Percentiles rank a stretch among this genome's conserved stretches.
Conservation (phyloP, 1,140 invertebrate species). For the Drosophila novamexicana region DNA sequence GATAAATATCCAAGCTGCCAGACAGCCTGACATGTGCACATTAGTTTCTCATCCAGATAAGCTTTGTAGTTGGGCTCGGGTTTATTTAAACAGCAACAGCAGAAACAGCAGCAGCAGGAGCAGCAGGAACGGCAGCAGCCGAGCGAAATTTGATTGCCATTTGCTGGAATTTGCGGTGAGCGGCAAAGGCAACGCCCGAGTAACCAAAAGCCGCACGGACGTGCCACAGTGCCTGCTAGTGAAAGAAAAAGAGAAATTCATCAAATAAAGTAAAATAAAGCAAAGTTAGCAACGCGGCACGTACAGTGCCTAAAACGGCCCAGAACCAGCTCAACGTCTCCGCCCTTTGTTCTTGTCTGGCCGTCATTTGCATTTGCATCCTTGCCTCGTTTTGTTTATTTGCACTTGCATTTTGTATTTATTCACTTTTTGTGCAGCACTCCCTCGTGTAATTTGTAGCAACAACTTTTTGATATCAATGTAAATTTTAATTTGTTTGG, state of each 20-base stretch:
- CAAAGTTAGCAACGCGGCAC: constrained; percentile 45
- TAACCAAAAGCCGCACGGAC: constrained; percentile 23
- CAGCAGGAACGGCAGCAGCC: constrained; percentile 4
- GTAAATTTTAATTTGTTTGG: constrained; percentile 81
- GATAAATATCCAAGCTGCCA: constrained; percentile 43
- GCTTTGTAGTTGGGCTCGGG: constrained; percentile 25
- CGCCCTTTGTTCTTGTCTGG: constrained; percentile 3
- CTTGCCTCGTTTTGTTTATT: constrained; percentile 45
- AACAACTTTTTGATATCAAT: constrained; percentile 70
- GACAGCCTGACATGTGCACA: constrained; percentile 61
- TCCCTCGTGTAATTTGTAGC: constrained; percentile 66
- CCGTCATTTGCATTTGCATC: constrained; percentile 53
- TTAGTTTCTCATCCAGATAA: constrained; percentile 58
- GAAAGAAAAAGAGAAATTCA: neutral
- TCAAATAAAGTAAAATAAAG: constrained; percentile 27
- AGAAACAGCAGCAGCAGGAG: constrained; percentile 4
- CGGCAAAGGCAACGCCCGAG: constrained; percentile 9
- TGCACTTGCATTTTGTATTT: constrained; percentile 58
- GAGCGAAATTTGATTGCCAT: constrained; percentile 58
- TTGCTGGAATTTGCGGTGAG: constrained; percentile 47
- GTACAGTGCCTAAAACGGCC: constrained; percentile 37
- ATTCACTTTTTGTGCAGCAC: constrained; percentile 55
- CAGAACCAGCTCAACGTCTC: neutral
- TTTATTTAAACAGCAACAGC: constrained; percentile 28
- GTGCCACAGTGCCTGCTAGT: constrained; percentile 48